Evolutionary conservation across 2,888 invertebrate species (phyloP), one percentile per base, ranked within the genome.

Genomic region (Diaphora mendica): DNA sequence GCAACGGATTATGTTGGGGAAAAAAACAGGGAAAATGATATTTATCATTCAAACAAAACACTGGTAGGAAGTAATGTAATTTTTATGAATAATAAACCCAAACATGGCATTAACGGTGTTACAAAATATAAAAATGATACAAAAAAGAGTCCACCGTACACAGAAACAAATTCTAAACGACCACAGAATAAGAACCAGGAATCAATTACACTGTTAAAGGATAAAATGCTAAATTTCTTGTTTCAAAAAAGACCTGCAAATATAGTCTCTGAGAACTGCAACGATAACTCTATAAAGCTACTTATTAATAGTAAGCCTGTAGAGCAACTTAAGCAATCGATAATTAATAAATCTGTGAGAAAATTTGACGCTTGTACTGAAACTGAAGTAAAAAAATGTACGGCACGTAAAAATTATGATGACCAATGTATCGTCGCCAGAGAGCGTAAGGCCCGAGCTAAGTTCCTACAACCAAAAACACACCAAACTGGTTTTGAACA

Each of bases 161-260:
- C 64, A 33, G 81, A 87, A 69, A 67, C 78, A 42, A 81, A 69
- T 35, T 76, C 78, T 42, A 82, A 84, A 76, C 51, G 75, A 39
- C 77, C 80, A 71, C 75, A 75, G 65, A 76, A 68, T 64, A 83
- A 75, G 62, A 86, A 82, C 23, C 80, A 74, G 26, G 92, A 89
- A 82, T 87, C 91, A 20, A 88, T 91, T 26, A 79, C 79, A 15
- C 88, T 89, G 67, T 85, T 93, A 65, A 91, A 89, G 81, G 91
- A 93, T 73, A 91, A 89, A 86, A 90, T 93, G 89, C 76, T 93
- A 15, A 90, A 91, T 77, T 81, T 92, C 42, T 80, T 93, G 39
- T 90, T 89, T 75, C 92, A 91, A 82, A 93, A 91, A 75, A 75
- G 87, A 65, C 79, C 87, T 44, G 78, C 77, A 75, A 81, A 71